Conservation (phyloP, 1,140 invertebrate species). For the Dreissena polymorpha region DNA sequence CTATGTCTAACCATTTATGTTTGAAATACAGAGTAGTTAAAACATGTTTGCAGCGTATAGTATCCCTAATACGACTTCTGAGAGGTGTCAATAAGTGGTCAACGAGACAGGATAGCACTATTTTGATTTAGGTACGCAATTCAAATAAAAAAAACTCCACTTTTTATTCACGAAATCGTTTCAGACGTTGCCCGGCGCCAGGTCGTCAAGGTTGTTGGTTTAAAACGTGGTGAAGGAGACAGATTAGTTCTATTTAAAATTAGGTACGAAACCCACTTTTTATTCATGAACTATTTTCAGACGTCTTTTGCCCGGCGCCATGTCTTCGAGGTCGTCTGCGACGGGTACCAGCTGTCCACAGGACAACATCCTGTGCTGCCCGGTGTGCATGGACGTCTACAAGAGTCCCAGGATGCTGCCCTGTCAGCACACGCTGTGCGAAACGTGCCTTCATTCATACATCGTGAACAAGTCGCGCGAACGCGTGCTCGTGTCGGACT, state of each 20-base stretch:
- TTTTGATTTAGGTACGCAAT: no score
- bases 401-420: conserved; percentile 47
- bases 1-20: no score
- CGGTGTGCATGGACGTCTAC: conserved; percentile 54
- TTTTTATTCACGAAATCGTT: background rate
- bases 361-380: conserved; percentile 47
- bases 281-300: background rate
- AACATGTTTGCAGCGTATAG: no score
- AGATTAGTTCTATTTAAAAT: background rate
- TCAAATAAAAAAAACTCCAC: no score
- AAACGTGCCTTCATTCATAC: conserved; percentile 49
- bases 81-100: no score
- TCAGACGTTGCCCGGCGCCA: background rate
- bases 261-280: background rate
- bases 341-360: conserved; percentile 10
- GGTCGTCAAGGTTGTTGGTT: background rate
- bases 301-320: background rate
- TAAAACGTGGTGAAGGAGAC: background rate
- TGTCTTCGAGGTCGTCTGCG: background rate
- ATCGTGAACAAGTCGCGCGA: conserved; percentile 49
- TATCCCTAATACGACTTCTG: no score
- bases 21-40: no score
- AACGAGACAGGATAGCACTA: no score
- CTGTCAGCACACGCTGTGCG: conserved; percentile 50
- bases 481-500: conserved; percentile 45